These are phyloP conservation scores for Amyelois transitella DNA, from an alignment of 1,140 invertebrate genomes.

Conservation along the genomic window DNA sequence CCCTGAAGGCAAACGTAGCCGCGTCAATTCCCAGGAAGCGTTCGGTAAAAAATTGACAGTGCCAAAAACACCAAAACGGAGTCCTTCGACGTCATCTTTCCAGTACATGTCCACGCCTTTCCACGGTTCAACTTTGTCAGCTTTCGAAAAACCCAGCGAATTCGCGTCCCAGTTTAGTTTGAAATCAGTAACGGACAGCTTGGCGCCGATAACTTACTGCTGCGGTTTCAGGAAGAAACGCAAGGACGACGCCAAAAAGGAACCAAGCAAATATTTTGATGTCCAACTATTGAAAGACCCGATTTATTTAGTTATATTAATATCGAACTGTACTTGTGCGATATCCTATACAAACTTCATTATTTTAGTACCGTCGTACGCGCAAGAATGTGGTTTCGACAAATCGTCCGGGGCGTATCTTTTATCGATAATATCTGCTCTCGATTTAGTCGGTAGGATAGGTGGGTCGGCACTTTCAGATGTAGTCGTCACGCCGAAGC, in stretches of 20 bases:
- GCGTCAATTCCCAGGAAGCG: slow-evolving; percentile 46
- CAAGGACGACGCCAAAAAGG: slow-evolving; percentile 59
- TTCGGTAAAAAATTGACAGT: slow-evolving; percentile 49
- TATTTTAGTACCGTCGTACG: slow-evolving; percentile 85
- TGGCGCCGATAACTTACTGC: slow-evolving; percentile 63
- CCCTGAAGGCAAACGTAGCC: slow-evolving; percentile 45
- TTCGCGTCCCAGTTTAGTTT: slow-evolving; percentile 85
- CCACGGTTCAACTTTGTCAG: slow-evolving; percentile 86
- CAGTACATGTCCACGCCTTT: slow-evolving; percentile 89
- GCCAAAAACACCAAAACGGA: slow-evolving; percentile 75
- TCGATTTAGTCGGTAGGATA: slow-evolving; percentile 87
- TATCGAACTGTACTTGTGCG: slow-evolving; percentile 88
- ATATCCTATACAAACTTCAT: slow-evolving; percentile 92
- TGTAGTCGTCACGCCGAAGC: slow-evolving; percentile 81
- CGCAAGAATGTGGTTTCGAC: slow-evolving; percentile 79
- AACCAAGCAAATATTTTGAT: slow-evolving; percentile 82
- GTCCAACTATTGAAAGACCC: slow-evolving; percentile 84
- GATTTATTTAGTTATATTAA: slow-evolving; percentile 85
- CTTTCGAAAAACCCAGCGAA: slow-evolving; percentile 82
- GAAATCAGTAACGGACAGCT: slow-evolving; percentile 78
- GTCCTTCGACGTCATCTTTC: slow-evolving; percentile 86
- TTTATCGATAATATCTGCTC: slow-evolving; percentile 84
- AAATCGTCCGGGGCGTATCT: slow-evolving; percentile 81
- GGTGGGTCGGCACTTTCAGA: slow-evolving; percentile 89
- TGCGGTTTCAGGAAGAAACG: slow-evolving; percentile 53